phyloP scores from a whole-genome alignment of 2,113 vertebrate genomes.

The Tretioscincus oriximinensis region DNA sequence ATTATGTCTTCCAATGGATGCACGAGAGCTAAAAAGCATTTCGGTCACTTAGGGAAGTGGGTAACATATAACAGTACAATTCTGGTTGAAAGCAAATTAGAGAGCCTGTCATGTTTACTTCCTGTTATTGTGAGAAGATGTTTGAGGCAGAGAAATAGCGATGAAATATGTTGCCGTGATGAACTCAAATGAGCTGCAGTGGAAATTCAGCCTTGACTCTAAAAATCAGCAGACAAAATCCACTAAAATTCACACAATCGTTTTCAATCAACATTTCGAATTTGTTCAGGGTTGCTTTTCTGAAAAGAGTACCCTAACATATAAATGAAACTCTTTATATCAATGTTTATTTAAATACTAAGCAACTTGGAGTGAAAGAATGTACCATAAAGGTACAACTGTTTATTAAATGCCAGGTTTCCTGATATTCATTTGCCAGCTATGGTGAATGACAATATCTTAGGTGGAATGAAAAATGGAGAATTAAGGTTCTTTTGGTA shows the following conservation, averaged over 20 bases:
- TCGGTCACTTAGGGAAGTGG: not conserved
- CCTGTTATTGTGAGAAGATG: not conserved
- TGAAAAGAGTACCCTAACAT: not conserved
- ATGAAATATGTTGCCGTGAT: not conserved
- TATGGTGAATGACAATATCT: conserved; percentile 31
- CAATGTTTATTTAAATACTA: conserved; percentile 11
- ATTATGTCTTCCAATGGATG: not conserved
- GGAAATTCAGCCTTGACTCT: not conserved
- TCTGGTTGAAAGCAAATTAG: not conserved
- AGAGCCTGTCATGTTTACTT: not conserved
- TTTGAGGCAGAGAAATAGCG: not conserved
- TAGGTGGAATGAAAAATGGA: conserved; percentile 30
- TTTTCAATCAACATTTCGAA: not conserved
- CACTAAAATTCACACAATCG: not conserved
- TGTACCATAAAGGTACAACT: not conserved
- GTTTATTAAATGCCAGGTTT: conserved; percentile 23
- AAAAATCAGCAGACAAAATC: not conserved
- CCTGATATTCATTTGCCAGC: conserved; percentile 8
- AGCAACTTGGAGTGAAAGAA: too few species aligned
- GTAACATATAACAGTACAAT: not conserved
- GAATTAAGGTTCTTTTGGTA: not conserved
- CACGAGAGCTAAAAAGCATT: not conserved
- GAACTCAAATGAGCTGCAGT: not conserved
- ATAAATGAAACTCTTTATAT: not conserved
- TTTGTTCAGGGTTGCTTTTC: not conserved